Base-by-base conservation (phyloP, 2,888 invertebrate species). In the Trissoscelio sp. region DNA sequence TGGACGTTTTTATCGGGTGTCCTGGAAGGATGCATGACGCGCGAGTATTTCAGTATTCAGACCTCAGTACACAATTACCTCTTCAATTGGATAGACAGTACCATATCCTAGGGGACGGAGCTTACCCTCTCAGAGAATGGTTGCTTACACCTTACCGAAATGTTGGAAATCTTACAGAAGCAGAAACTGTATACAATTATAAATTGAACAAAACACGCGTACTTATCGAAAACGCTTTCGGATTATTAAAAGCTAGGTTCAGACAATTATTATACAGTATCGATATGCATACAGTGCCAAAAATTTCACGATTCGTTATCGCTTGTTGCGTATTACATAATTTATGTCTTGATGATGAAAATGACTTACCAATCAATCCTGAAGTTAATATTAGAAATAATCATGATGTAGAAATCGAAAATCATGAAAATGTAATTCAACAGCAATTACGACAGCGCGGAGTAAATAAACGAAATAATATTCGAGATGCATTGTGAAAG, bases 11-110 rank as follows among this genome's bases (percentile, higher is more conserved):
- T 11, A 48, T n/a, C 11, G 46, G 46, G 3, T 2, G 1, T 7
- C 7, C 46, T n/a, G 22, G 46, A 11, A 9, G 46, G 3, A 48
- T 48, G 22, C 46, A 48, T 11, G 46, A 48, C 16, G 46, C 46
- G n/a, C 1, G 46, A 22, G n/a, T 22, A 3, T 44, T 7, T 18
- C 16, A 18, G 16, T 44, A 16, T 18, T 44, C 42, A 0, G 18
- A 18, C 7, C 1, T 44, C 7, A 3, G 1, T 6, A 1, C 42
- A 3, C 2, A 18, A 7, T 18, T 44, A 18, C 42, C 42, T 6
- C 14, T 44, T 12, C 1, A 22, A 1, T 48, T 2, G 11, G n/a
- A 48, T n/a, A 9, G n/a, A 3, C 22, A 4, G 1, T 48, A 48
- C 5, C 46, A 48, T 48, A 48, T 48, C n/a, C 0, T 48, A 3